These are phyloP conservation scores for Ardeotis arabs DNA, from an alignment of 2,113 vertebrate genomes.

Conservation along the genomic window DNA sequence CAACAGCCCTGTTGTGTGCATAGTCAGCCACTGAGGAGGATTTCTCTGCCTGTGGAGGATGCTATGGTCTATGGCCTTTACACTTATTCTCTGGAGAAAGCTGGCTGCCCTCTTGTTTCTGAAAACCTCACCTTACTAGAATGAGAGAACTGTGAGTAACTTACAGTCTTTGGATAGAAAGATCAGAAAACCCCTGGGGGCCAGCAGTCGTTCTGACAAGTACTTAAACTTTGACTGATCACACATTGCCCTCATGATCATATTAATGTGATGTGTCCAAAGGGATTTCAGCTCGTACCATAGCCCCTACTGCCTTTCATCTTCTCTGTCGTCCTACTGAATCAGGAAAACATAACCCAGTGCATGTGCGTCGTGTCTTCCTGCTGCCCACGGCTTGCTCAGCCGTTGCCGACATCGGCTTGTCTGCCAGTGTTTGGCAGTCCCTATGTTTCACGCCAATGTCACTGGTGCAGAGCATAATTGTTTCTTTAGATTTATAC, in stretches of 20 bases:
- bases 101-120: not conserved
- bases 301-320: not conserved
- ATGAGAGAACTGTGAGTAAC: not conserved
- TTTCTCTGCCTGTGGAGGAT: not conserved
- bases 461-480: not conserved
- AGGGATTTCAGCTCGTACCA: not conserved
- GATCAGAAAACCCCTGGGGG: not conserved
- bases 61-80: not conserved
- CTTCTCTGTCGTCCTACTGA: not conserved
- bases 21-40: not conserved
- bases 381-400: fast-evolving
- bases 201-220: not conserved
- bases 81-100: not conserved
- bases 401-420: not conserved
- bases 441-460: not conserved
- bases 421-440: not conserved
- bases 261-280: not conserved
- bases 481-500: not conserved
- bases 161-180: not conserved
- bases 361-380: not conserved
- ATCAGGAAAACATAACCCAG: not conserved
- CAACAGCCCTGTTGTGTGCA: fast-evolving
- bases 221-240: not conserved
- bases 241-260: not conserved
- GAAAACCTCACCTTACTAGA: not conserved